Evolutionary conservation across 2,888 invertebrate genomes (phyloP), one percentile per base, ranked within the genome.

Genomic region (Ferdinandea cuprea): DNA sequence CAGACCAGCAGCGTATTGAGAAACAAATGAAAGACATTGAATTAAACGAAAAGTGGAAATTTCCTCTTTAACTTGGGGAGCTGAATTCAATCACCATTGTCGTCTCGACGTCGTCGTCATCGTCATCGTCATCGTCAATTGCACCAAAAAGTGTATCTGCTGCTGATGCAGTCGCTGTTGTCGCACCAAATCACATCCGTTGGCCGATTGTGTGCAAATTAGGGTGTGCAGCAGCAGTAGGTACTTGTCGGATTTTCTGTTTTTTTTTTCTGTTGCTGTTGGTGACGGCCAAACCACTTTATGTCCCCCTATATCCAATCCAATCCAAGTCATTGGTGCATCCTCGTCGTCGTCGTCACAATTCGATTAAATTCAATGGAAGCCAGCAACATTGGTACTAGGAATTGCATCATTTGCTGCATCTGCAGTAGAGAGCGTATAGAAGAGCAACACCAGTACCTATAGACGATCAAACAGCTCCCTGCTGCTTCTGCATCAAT

Each of bases 171-270:
- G 68, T 61, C 25, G 59, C 46, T 56, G 46, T 59, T 66, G 63
- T 80, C 50, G 69, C 69, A 76, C 65, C 58, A 76, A 76, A 76
- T 76, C 76, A 81, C 80, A 81, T 81, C 76, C 80, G 69, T 65
- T 81, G 58, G 69, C 19, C 80, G 74, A 81, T 81, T 74, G 80
- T 81, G 80, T 81, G 80, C 80, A 81, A 81, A 81, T 81, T 81
- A 76, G 76, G 52, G 69, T 71, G 80, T 76, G 65, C 65, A 58
- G 63, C 28, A 66, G 40, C 30, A 66, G 77, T 44, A 40, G 25
- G 25, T 30, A 32, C 21, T 28, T 56, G 6, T 46, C 46, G 19
- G 25, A 13, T 28, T 58, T 50, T 48, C 37, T 40, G 8, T 46
- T 13, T 44, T 28, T 35, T 74, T 44, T 46, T 2, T 52, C 37